Evolutionary conservation across 2,797 vertebrate genomes (phyloP), one percentile per base, ranked within the genome.

Genomic region (Bradypodion ventrale): DNA sequence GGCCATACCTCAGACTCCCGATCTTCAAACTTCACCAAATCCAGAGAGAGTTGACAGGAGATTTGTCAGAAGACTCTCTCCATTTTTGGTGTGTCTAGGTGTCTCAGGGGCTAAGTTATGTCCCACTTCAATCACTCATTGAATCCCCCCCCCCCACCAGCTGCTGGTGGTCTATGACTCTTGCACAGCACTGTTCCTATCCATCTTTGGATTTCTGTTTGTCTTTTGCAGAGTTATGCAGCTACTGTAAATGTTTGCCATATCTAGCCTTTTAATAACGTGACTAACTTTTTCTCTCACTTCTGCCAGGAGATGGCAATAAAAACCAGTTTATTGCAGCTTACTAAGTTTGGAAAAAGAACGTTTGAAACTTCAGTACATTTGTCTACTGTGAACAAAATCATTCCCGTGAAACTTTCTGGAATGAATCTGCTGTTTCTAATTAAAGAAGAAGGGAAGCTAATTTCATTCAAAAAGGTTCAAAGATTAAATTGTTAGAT

Each of bases 271-370:
- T 76, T 69, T 62, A 37, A 44, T 35, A 4, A 75, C 49, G 46
- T 49, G 52, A 46, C 25, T 29, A 6, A 52, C 76, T 10, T 21
- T 37, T 81, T 81, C 19, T 76, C 79, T 40, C 75, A 46, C 27
- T 81, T 40, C 66, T 62, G 63, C 84, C 84, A 85, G 79, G 49
- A 85, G 84, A 82, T 82, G 84, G 84, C 84, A 77, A 85, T 70
- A 62, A 81, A 81, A 12, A 49, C 84, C 76, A 46, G 7, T 69
- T 85, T 60, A 81, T 76, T 52, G 69, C 25, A 37, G 8, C 27
- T 85, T 49, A 35, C 27, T 65, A 62, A 49, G 19, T 40, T 77
- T 32, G 32, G 9, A 32, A 56, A 49, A 60, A 52, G n/a, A 23
- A 59, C 10, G 5, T 23, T 59, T 29, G 23, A 44, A 82, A 73